Evolutionary conservation across 2,113 vertebrate species (phyloP).

Genomic region (Sturnus vulgaris): DNA sequence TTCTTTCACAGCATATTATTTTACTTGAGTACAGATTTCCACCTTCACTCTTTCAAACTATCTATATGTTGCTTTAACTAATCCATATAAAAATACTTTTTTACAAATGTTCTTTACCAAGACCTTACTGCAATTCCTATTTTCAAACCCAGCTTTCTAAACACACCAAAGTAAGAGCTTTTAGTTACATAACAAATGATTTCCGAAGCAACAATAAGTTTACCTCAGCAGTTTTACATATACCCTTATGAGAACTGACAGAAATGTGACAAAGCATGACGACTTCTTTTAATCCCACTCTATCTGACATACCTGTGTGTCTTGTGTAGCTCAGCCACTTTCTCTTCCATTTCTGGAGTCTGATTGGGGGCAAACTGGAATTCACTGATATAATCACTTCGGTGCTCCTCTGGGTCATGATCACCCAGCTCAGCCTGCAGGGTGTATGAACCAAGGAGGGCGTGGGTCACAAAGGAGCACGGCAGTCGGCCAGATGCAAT

Average conservation of each 20-base stretch:
- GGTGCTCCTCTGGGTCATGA: conserved; percentile 84
- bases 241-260: not conserved
- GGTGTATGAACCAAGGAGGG: conserved; percentile 83
- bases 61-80: not conserved
- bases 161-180: not conserved
- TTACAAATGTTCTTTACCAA: not conserved
- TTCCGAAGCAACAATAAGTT: not conserved
- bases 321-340: conserved; percentile 91
- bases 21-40: not conserved
- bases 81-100: not conserved
- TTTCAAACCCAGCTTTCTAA: not conserved
- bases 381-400: conserved; percentile 80
- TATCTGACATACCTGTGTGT: conserved; percentile 83
- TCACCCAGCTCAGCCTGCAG: conserved; percentile 92
- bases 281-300: not conserved
- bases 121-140: not conserved
- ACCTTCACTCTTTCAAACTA: not conserved
- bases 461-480: conserved; percentile 85
- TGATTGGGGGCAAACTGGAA: conserved; percentile 89
- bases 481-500: conserved; percentile 81
- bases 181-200: not conserved
- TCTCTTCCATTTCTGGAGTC: conserved; percentile 96
- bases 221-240: not conserved
- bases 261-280: not conserved
- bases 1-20: not conserved